Evolutionary conservation across 2,113 vertebrate species (phyloP).

Genomic region (Phoenicopterus ruber): DNA sequence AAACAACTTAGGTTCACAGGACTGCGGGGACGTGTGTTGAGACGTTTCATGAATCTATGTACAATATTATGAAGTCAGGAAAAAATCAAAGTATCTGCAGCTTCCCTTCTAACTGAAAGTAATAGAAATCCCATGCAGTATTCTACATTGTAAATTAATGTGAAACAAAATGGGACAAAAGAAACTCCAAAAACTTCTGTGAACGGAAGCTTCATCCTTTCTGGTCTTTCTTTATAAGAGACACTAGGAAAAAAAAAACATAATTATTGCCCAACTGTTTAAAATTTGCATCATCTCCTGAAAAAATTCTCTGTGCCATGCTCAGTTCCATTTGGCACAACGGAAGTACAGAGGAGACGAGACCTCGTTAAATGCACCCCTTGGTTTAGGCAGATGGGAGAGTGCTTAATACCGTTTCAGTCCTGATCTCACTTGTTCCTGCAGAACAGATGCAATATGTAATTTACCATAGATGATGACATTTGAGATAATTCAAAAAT

Average conservation of each 20-base stretch:
- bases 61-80: not conserved
- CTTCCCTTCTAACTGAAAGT: not conserved
- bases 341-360: not conserved
- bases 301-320: not conserved
- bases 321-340: not conserved
- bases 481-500: conserved; percentile 46
- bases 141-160: not conserved
- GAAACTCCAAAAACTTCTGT: not conserved
- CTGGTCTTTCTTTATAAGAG: not conserved
- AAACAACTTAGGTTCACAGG: not conserved
- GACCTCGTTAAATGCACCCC: not conserved
- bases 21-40: not conserved
- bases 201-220: not conserved
- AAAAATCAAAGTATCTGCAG: not conserved
- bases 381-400: conserved; percentile 20
- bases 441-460: conserved; percentile 34
- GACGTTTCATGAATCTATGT: not conserved
- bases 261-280: not conserved
- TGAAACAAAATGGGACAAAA: not conserved
- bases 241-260: not conserved
- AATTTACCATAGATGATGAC: conserved; percentile 24
- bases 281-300: not conserved
- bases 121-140: not conserved
- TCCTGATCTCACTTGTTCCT: conserved; percentile 1
- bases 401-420: conserved; percentile 2